Conservation (phyloP, 2,113 vertebrate genomes). For the Genyomyrus donnyi region DNA sequence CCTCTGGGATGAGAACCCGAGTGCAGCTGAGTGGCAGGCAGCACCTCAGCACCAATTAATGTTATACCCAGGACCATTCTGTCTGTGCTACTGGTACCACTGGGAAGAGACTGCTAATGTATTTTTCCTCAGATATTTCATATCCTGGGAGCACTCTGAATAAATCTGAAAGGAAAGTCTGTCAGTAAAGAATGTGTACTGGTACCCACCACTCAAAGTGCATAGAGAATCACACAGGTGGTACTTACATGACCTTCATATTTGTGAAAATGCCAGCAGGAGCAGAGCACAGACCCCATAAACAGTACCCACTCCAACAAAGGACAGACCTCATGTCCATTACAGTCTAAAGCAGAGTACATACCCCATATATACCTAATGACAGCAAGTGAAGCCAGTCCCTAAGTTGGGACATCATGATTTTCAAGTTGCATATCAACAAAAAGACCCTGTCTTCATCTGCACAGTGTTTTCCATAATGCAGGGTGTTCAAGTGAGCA, state of each 20-base stretch:
- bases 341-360: background rate
- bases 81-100: constrained; percentile 96
- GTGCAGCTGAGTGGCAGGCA: too few relatives aligned
- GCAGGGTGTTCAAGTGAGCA: constrained; percentile 70
- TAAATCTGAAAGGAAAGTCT: background rate
- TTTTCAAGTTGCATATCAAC: constrained; percentile 89
- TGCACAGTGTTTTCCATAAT: constrained; percentile 73
- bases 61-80: constrained; percentile 57
- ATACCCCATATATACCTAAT: constrained; percentile 57
- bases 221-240: background rate
- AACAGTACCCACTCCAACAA: background rate
- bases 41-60: too few relatives aligned
- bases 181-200: background rate
- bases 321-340: background rate
- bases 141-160: constrained; percentile 67
- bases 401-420: constrained; percentile 85
- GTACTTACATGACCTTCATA: background rate
- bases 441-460: constrained; percentile 93
- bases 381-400: constrained; percentile 88
- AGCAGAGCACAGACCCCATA: background rate
- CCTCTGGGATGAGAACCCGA: too few relatives aligned
- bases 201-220: background rate
- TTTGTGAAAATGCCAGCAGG: background rate
- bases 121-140: constrained; percentile 67
- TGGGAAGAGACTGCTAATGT: constrained; percentile 88